Evolutionary conservation across 2,888 invertebrate species (phyloP), one percentile per base, ranked within the genome.

Genomic region (Ferrisia virgata): DNA sequence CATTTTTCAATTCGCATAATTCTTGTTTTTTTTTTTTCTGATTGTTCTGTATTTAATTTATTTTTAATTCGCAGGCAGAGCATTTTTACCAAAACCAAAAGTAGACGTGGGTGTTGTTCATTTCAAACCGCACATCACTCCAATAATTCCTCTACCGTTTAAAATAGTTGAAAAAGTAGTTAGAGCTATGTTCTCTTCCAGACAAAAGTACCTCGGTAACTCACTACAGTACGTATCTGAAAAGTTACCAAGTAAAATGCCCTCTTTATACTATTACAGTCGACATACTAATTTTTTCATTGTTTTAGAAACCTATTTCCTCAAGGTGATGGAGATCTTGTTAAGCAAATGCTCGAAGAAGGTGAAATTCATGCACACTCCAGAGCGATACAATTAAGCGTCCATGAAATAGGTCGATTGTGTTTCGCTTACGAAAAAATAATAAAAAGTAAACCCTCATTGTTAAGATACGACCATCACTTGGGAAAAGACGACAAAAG

Each of bases 31-130:
- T 4, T 47, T 81, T 81, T 36, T 8, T 58, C 28, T 11, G 18
- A 31, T 53, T 22, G 6, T 53, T 22, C n/a, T n/a, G n/a, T 8
- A 18, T 22, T 0, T 0, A 43, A 47, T 1, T 47, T 13, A n/a
- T 81, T 15, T 18, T 39, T 28, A 15, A 31, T 85, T 84, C 78
- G 22, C 81, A 92, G 92, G 92, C 1, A 90, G 90, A 86, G 94
- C 95, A 0, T 99, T 99, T 90, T 91, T 98, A 39, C 99, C 99
- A 0, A 93, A 94, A 88, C 99, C 99, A 0, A 93, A 99, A 86
- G 98, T 99, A 5, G 97, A 99, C 90, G 99, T 98, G 0, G 97
- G 96, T 18, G 96, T 99, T 0, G 97, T 99, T 0, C 94, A 94
- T 79, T 91, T 99, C 79, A 91, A 92, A 18, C 99, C 99, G 0